Percentiles rank a stretch among this genome's conserved stretches.
Evolutionary conservation across 2,797 vertebrate genomes (phyloP).

Genomic region (Enteromius fasciolatus): DNA sequence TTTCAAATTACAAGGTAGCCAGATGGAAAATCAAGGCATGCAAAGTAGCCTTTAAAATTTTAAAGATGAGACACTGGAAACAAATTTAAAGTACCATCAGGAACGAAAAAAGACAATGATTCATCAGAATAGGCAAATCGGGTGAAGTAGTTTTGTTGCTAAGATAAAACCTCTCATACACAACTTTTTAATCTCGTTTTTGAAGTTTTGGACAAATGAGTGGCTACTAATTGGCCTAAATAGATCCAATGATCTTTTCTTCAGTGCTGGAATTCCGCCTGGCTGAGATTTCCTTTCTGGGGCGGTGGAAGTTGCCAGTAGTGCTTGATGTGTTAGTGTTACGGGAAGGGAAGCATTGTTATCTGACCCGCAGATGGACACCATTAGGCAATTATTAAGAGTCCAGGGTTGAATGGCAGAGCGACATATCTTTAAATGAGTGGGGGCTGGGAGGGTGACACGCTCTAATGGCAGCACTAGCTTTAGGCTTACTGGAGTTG

Average conservation of each 20-base stretch:
- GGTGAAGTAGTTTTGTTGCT: conserved; percentile 42
- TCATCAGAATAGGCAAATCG: conserved; percentile 80
- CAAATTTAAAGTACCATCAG: conserved; percentile 67
- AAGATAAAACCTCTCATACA: background rate
- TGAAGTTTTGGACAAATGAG: background rate
- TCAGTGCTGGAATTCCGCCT: conserved; percentile 48
- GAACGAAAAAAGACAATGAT: conserved; percentile 48
- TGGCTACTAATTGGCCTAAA: background rate
- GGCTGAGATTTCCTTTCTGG: conserved; percentile 55
- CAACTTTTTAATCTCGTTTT: background rate
- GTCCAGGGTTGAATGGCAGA: conserved; percentile 71
- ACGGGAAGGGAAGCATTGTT: conserved; percentile 78
- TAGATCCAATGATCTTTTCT: background rate
- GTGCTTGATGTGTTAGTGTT: conserved; percentile 66
- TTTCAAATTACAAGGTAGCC: conserved; percentile 75
- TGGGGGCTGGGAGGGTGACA: conserved; percentile 46
- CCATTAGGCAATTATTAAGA: conserved; percentile 84
- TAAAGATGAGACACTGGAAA: conserved; percentile 61
- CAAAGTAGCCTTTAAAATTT: conserved; percentile 57
- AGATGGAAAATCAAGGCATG: conserved; percentile 64
- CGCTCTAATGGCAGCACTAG: conserved; percentile 35
- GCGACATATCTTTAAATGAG: conserved; percentile 65
- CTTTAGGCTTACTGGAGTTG: conserved; percentile 18
- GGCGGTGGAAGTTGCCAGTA: conserved; percentile 57
- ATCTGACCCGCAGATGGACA: conserved; percentile 82